A percentile compares a stretch with the other conserved stretches of the same genome.
Evolutionary conservation across 2,888 invertebrate genomes (phyloP).

Genomic region (Campopleginae sp.): DNA sequence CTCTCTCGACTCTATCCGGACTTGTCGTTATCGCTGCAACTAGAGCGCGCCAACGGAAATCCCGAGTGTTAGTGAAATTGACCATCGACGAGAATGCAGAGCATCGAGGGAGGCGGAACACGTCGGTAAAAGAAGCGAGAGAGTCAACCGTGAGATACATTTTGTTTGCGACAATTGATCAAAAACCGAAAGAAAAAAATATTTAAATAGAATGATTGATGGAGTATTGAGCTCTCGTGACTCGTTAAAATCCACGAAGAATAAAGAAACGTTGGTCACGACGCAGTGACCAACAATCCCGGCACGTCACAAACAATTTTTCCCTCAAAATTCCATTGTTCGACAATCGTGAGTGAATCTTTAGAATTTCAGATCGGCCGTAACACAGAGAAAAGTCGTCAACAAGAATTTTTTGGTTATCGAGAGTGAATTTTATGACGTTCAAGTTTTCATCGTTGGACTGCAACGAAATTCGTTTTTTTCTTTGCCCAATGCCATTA

Average conservation of each 20-base stretch:
- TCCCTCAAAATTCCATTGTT: conserved; percentile 39
- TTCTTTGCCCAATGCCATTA: too few relatives aligned
- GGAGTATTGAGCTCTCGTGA: conserved; percentile 12
- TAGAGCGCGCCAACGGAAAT: conserved; percentile 61
- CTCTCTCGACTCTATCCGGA: conserved; percentile 56
- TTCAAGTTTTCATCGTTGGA: too few relatives aligned
- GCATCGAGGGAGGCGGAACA: background rate
- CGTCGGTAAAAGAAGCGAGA: background rate
- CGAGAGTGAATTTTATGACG: too few relatives aligned
- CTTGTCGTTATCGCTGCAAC: conserved; percentile 66
- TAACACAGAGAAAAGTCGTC: background rate
- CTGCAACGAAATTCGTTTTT: too few relatives aligned
- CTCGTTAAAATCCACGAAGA: conserved; percentile 54
- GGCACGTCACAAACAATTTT: conserved; percentile 16
- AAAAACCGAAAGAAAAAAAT: conserved; percentile 26
- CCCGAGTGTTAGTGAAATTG: conserved; percentile 66
- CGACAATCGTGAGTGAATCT: background rate
- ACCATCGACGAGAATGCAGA: conserved; percentile 61
- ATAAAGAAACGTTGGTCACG: conserved; percentile 1
- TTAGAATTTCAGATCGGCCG: background rate
- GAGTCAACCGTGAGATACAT: background rate
- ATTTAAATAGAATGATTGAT: conserved; percentile 42
- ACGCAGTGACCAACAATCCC: conserved; percentile 49
- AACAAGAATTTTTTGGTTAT: too few relatives aligned
- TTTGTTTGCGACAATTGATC: conserved; percentile 33